Base-by-base conservation (phyloP, 2,888 invertebrate species). In the Ectemnius cavifrons region DNA sequence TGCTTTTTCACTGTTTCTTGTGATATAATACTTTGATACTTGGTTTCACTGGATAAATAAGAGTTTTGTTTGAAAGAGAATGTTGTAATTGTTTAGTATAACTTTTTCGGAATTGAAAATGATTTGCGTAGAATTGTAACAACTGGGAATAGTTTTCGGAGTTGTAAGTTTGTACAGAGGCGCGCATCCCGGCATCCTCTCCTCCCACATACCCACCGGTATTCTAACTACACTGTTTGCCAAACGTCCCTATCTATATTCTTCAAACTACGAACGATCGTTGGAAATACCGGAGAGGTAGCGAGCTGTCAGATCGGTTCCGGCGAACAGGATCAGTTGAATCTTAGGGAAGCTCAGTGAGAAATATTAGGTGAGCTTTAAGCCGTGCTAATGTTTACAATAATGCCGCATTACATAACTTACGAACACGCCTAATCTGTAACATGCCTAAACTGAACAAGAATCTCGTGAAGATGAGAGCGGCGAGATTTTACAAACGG, bases 401-500 rank as follows among this genome's bases (percentile, higher is more conserved):
- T 16, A 20, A 63, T 63, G 20, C 67, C 4, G 46, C 18, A 67
- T 57, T 52, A 69, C n/a, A 16, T 68, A 70, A 72, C 47, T 64
- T 67, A 49, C 16, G 52, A 18, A 64, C 4, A 61, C 63, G 46
- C 13, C 68, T 70, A n/a, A 73, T 63, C 3, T 58, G 46, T 73
- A 71, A 69, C 66, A 85, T 86, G 85, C 66, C 79, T 20, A 85
- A 77, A 80, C 62, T 79, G 45, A 67, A 71, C 49, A 86, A 84
- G 78, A 77, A 71, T 76, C 66, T 67, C 73, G 68, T 84, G 63
- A 79, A 75, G 20, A 78, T 78, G 62, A 65, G 75, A 77, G 76
- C 82, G 75, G 78, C 74, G 71, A 84, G 84, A 80, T 79, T 85
- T 20, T 72, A 77, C 27, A 84, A 85, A 84, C 85, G 87, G 86